phyloP scores from a whole-genome alignment of 2,113 vertebrate genomes.

The Larimichthys crocea region DNA sequence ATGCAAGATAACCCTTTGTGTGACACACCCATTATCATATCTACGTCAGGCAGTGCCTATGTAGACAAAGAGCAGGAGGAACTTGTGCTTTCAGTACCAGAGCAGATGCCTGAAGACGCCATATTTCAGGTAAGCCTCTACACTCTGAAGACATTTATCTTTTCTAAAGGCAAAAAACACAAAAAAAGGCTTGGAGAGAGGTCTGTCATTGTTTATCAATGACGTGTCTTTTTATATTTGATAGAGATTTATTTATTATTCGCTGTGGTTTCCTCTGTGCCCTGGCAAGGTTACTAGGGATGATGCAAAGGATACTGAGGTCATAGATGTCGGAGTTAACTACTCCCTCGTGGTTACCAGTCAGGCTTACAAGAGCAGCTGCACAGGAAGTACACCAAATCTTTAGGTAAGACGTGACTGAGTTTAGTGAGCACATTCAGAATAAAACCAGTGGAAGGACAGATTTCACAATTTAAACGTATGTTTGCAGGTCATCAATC shows the following conservation, averaged over 20 bases:
- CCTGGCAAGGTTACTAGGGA: constrained; percentile 17
- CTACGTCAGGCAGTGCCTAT: background rate
- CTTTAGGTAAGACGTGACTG: constrained; percentile 34
- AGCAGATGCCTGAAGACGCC: constrained; percentile 26
- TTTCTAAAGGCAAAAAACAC: background rate
- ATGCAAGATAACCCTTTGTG: background rate
- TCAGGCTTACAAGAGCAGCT: constrained; percentile 17
- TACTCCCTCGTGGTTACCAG: background rate
- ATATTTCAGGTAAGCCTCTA: constrained; percentile 40
- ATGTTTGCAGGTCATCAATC: constrained; percentile 3
- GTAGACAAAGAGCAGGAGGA: background rate
- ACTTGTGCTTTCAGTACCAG: constrained; percentile 1
- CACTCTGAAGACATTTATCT: background rate
- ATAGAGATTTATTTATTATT: background rate
- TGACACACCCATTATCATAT: background rate
- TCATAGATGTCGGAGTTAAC: background rate
- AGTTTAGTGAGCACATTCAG: constrained; percentile 7
- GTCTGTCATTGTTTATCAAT: background rate
- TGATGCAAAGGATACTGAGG: constrained; percentile 16
- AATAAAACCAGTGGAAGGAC: background rate
- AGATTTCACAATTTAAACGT: background rate
- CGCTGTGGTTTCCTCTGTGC: constrained; percentile 33
- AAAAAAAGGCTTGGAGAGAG: background rate
- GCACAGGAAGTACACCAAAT: background rate
- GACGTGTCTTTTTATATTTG: background rate